Base-by-base conservation (phyloP, 2,888 invertebrate genomes). In the Phalangium opilio region DNA sequence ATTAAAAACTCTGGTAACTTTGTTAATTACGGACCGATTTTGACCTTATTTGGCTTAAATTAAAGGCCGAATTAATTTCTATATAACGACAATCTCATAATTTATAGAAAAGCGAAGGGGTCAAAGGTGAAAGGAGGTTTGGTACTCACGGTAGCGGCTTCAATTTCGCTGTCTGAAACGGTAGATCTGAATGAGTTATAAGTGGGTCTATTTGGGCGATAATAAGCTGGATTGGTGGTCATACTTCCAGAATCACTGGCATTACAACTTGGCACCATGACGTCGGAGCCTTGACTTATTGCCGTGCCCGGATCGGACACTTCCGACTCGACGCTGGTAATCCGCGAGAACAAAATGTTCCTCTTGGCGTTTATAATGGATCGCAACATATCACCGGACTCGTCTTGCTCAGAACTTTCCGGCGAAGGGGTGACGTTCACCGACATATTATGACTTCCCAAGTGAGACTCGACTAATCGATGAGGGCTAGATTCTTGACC, bases 361-460 rank as follows among this genome's bases (percentile, higher is more conserved):
- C 89, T 77, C 67, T 93, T 93, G 64, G 89, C 89, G 57, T 83
- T 85, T 58, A 93, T 74, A 76, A 93, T 81, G 62, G 91, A 91
- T 62, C 87, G 79, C 65, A 93, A 84, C 77, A 90, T 87, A 62
- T 91, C 91, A 1, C 87, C 78, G 2, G 87, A 82, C 43, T 62
- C 60, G 41, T 56, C 55, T 34, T 53, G 53, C 38, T 53, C 53
- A 14, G 53, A 53, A 40, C 53, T 53, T 42, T 53, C 53, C 18
- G 53, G 53, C 8, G 53, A 53, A 34, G 53, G 53, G 21, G 50
- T 52, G 10, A 50, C 50, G 20, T 41, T 48, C 34, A 45, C 21
- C 20, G n/a, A 20, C 15, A 42, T 32, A n/a, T n/a, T n/a, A 27
- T 27, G 27, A 27, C 27, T 27, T 27, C 27, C 27, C 4, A 27